Base-by-base conservation (phyloP, 2,797 vertebrate genomes). In the Telmatherina bonti region DNA sequence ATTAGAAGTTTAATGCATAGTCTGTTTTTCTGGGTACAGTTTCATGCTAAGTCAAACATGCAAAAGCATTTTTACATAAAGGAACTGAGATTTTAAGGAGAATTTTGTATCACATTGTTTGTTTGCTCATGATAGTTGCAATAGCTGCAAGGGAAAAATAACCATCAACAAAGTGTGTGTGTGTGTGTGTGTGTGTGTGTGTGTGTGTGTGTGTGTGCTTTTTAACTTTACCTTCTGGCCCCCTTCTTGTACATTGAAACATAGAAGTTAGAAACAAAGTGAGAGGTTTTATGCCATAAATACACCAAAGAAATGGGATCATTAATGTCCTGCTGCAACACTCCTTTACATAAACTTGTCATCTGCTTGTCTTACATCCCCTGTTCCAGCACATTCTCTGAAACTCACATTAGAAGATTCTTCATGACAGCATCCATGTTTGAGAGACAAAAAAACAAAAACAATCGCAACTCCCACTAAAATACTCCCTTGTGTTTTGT, bases 221-320 rank as follows among this genome's bases (percentile, higher is more conserved):
- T 36, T 11, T 36, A 36, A 36, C 11, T 36, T 36, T 10, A 36
- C 35, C 10, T 36, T 36, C 35, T 36, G 35, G 11, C 10, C 10
- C 35, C 35, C 35, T 35, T 35, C 10, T 35, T 9, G 3, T 35
- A 11, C 35, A 35, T 10, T 11, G 35, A 10, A 35, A 10, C n/a
- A n/a, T n/a, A n/a, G n/a, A 36, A 18, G 6, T 0, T 22, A 26
- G 7, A 36, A 60, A 63, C 71, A 85, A 85, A 70, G 68, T 45
- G 59, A 27, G 64, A 71, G 65, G 64, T 80, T 76, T 65, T 76
- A 85, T 89, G 82, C 56, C 72, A 55, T 31, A 60, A 86, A 81
- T 83, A 70, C 47, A n/a, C n/a, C n/a, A n/a, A n/a, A n/a, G n/a
- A n/a, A n/a, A n/a, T n/a, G 20, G 4, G 15, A 27, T 81, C 80